These are phyloP conservation scores for Neolamprologus variostigma DNA, from an alignment of 2,113 vertebrate species.

Conservation along the genomic window DNA sequence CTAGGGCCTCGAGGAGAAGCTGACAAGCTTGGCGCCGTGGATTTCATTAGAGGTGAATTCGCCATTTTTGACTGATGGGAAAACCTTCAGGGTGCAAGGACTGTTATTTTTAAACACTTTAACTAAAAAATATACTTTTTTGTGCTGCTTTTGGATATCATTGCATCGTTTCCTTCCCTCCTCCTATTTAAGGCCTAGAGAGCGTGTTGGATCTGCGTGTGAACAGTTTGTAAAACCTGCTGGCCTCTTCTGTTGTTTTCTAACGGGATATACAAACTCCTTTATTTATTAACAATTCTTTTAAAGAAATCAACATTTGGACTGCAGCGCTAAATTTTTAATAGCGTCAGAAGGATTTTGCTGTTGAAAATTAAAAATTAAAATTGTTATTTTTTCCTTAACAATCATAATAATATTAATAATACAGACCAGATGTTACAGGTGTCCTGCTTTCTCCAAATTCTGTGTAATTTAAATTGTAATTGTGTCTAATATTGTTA, in stretches of 20 bases:
- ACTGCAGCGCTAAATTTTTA: background rate
- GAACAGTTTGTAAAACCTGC: background rate
- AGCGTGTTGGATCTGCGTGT: background rate
- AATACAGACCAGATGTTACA: background rate
- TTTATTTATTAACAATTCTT: background rate
- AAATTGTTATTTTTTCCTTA: background rate
- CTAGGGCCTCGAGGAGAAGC: background rate
- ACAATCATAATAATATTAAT: background rate
- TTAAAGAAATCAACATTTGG: background rate
- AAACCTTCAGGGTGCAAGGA: background rate
- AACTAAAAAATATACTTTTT: background rate
- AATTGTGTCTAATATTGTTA: background rate
- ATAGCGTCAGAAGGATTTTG: background rate
- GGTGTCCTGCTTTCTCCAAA: background rate
- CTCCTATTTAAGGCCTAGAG: background rate
- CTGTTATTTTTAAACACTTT: background rate
- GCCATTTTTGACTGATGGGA: conserved; percentile 55
- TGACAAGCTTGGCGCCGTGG: conserved; percentile 3
- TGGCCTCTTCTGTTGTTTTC: background rate
- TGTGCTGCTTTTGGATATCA: background rate
- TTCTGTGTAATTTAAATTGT: background rate
- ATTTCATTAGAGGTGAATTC: conserved; percentile 36
- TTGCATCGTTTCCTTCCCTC: background rate
- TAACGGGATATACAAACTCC: background rate
- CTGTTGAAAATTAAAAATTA: background rate